Evolutionary conservation across 2,797 vertebrate species (phyloP), one percentile per base, ranked within the genome.

Genomic region (Mus caroli): DNA sequence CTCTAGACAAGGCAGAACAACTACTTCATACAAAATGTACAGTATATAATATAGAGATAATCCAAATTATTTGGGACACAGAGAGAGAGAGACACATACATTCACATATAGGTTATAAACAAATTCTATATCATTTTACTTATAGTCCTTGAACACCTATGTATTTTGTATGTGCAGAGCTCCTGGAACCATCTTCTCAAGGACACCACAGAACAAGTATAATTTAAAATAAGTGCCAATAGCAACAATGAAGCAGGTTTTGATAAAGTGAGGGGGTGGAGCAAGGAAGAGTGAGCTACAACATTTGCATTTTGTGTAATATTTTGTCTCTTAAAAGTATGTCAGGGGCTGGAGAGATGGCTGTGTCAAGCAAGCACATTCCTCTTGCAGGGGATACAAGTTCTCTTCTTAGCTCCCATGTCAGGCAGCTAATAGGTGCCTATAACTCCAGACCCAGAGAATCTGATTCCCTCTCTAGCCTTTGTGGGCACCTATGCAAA

Each of bases 321-420:
- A 95, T 62, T 91, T 93, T 79, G 40, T 87, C 24, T 95, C 83
- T 80, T 87, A n/a, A 34, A 93, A 94, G 71, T 77, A 1, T 46
- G 80, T 40, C 78, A 26, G 76, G 50, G 92, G 64, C 50, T 54
- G 34, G 67, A 71, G n/a, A 71, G 22, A 71, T 7, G 50, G 34
- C 67, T 56, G 15, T 12, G 67, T 40, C 20, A 28, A 73, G 24
- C 71, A 34, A 56, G 20, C 31, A n/a, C 46, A 69, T 17, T 19
- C n/a, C 22, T 73, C 85, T 73, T 40, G 85, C 46, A 40, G 8
- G 54, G 22, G n/a, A 73, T 6, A 10, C 50, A 54, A 56, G 85
- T 71, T 40, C 14, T 37, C 22, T 6, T 20, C n/a, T 69, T 69
- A 73, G n/a, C 24, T 40, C 67, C 50, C 6, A 26, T 28, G 50